Evolutionary conservation across 2,797 vertebrate species (phyloP).

Genomic region (Gobio occitaniae): DNA sequence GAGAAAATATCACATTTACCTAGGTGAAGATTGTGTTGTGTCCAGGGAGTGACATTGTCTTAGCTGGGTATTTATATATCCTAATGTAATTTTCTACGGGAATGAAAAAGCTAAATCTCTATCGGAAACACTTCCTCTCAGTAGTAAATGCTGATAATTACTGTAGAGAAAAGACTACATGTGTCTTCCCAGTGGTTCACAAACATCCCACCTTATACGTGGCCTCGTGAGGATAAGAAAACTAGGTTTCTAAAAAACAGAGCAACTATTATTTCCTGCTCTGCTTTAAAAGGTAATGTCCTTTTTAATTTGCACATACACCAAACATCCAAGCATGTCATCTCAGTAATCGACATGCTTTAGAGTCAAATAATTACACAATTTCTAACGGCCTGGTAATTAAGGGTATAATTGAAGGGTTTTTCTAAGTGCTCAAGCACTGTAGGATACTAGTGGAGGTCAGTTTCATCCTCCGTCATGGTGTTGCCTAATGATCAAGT

Average conservation of each 20-base stretch:
- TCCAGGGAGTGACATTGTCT: slow-evolving; percentile 32
- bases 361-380: slow-evolving; percentile 63
- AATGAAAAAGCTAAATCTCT: slow-evolving; percentile 48
- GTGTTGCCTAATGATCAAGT: slow-evolving; percentile 65
- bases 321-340: slow-evolving; percentile 56
- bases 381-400: slow-evolving; percentile 62
- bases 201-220: slow-evolving; percentile 40
- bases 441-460: slow-evolving; percentile 66
- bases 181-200: slow-evolving; percentile 45
- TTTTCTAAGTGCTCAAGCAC: slow-evolving; percentile 37
- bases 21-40: slow-evolving; percentile 46
- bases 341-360: slow-evolving; percentile 63
- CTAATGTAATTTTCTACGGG: slow-evolving; percentile 43
- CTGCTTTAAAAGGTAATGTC: slow-evolving; percentile 34
- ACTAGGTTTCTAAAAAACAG: slow-evolving; percentile 30
- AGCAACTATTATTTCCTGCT: slow-evolving; percentile 14
- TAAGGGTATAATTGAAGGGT: slow-evolving; percentile 50
- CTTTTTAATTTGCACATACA: slow-evolving; percentile 55
- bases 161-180: slow-evolving; percentile 48
- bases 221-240: slow-evolving; percentile 36
- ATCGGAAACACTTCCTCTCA: slow-evolving; percentile 53
- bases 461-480: slow-evolving; percentile 65
- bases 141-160: slow-evolving; percentile 62
- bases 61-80: slow-evolving; percentile 40
- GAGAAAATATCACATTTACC: slow-evolving; percentile 46